These are phyloP conservation scores for Venusia cambrica DNA, from an alignment of 2,888 invertebrate genomes.

Conservation along the genomic window DNA sequence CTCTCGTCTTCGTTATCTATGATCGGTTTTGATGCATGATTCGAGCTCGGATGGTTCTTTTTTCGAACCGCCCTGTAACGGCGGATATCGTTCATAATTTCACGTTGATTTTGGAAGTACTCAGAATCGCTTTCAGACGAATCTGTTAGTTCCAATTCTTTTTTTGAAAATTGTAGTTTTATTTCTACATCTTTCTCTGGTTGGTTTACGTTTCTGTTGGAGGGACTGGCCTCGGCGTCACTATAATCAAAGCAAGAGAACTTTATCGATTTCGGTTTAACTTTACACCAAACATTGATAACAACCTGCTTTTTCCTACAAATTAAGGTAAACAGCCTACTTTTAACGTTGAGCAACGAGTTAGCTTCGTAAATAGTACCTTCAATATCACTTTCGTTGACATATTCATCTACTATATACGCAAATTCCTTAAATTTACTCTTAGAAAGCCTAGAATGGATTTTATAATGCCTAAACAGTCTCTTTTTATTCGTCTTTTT, in stretches of 20 bases:
- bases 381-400: conserved; percentile 42
- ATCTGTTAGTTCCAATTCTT: conserved; percentile 54
- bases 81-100: conserved; percentile 56
- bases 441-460: conserved; percentile 25
- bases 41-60: conserved; percentile 50
- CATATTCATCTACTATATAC: conserved; percentile 41
- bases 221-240: conserved; percentile 36
- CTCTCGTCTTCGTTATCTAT: conserved; percentile 62
- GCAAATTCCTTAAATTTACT: conserved; percentile 36
- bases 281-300: conserved; percentile 53
- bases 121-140: conserved; percentile 64
- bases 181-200: conserved; percentile 31
- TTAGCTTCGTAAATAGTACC: conserved; percentile 45
- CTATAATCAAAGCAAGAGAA: conserved; percentile 42
- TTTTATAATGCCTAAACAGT: conserved; percentile 39
- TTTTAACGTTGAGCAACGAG: conserved; percentile 43
- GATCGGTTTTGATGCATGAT: too few relatives aligned
- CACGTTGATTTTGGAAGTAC: conserved; percentile 40
- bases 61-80: conserved; percentile 54
- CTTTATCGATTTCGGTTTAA: conserved; percentile 13
- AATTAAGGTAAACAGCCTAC: conserved; percentile 42
- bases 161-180: conserved; percentile 49
- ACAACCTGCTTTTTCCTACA: conserved; percentile 29
- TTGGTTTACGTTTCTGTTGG: conserved; percentile 36
- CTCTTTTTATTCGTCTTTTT: conserved; percentile 35